Evolutionary conservation across 2,113 vertebrate species (phyloP).

Genomic region (Entelurus aequoreus): DNA sequence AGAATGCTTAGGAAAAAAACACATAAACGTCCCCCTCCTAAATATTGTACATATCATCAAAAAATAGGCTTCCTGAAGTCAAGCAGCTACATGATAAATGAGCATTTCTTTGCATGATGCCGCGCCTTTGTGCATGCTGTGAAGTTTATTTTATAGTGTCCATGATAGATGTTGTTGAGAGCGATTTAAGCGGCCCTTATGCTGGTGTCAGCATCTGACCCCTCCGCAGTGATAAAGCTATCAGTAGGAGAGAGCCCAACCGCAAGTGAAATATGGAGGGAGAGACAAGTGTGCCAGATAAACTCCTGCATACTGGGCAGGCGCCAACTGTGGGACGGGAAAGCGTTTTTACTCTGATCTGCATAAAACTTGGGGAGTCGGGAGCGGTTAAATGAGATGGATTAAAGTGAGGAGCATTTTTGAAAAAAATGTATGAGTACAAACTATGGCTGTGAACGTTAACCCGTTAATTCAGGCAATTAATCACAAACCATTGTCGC

Average conservation of each 20-base stretch:
- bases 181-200: constrained; percentile 72
- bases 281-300: constrained; percentile 62
- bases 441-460: background rate
- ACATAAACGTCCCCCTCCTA: constrained; percentile 36
- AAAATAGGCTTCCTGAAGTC: constrained; percentile 57
- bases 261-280: constrained; percentile 68
- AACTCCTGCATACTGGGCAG: constrained; percentile 62
- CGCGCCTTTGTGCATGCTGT: constrained; percentile 57
- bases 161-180: constrained; percentile 74
- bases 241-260: constrained; percentile 67
- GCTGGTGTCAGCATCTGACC: constrained; percentile 76
- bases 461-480: too few relatives aligned
- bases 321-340: constrained; percentile 39
- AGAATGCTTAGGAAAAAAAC: constrained; percentile 60
- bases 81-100: constrained; percentile 63
- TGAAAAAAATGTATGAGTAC: background rate
- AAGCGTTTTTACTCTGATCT: constrained; percentile 52
- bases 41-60: constrained; percentile 58
- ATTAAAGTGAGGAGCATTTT: constrained; percentile 10
- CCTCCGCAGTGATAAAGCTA: constrained; percentile 72
- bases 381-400: constrained; percentile 21
- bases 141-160: constrained; percentile 70
- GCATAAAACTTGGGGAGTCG: constrained; percentile 36
- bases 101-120: constrained; percentile 58
- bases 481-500: too few relatives aligned